Percentiles rank a stretch among this genome's conserved stretches.
These are phyloP conservation scores for Archips crataeganus DNA, from an alignment of 2,888 invertebrate genomes.

Conservation along the genomic window DNA sequence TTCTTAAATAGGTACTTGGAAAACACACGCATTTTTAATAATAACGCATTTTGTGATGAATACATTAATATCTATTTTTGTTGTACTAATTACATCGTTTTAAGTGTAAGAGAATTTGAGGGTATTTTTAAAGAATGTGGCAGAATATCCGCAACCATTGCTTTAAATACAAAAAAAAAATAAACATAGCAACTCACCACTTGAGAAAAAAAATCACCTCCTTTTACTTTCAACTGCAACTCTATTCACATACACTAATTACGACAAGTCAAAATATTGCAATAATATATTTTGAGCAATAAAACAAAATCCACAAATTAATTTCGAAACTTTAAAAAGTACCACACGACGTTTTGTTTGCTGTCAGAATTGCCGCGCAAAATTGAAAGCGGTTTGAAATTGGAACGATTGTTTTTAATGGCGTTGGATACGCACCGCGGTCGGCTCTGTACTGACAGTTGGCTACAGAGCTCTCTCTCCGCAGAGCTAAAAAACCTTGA, in stretches of 20 bases:
- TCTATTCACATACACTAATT: slow-evolving; percentile 50
- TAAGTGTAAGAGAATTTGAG: background rate
- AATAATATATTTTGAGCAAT: slow-evolving; percentile 47
- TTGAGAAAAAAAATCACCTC: slow-evolving; percentile 68
- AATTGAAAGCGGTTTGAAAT: slow-evolving; percentile 57
- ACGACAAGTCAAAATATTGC: slow-evolving; percentile 45
- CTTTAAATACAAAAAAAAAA: background rate
- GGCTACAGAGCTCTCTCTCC: slow-evolving; percentile 74
- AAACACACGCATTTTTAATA: background rate
- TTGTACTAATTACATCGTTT: too few species aligned
- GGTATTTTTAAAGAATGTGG: background rate
- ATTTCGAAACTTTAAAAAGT: slow-evolving; percentile 41
- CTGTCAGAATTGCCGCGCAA: slow-evolving; percentile 58
- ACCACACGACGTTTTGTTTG: slow-evolving; percentile 30
- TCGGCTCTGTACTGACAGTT: slow-evolving; percentile 66
- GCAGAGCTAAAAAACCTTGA: slow-evolving; percentile 60
- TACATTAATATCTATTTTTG: too few species aligned
- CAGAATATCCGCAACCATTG: background rate
- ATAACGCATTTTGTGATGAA: too few species aligned
- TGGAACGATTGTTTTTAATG: slow-evolving; percentile 56
- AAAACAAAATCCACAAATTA: slow-evolving; percentile 44
- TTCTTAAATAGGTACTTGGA: too few species aligned
- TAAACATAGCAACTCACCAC: slow-evolving; percentile 64
- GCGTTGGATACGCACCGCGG: slow-evolving; percentile 58
- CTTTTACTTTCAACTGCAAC: slow-evolving; percentile 68